Conservation (phyloP, 2,888 invertebrate species). For the Scrobipalpa atriplicella region DNA sequence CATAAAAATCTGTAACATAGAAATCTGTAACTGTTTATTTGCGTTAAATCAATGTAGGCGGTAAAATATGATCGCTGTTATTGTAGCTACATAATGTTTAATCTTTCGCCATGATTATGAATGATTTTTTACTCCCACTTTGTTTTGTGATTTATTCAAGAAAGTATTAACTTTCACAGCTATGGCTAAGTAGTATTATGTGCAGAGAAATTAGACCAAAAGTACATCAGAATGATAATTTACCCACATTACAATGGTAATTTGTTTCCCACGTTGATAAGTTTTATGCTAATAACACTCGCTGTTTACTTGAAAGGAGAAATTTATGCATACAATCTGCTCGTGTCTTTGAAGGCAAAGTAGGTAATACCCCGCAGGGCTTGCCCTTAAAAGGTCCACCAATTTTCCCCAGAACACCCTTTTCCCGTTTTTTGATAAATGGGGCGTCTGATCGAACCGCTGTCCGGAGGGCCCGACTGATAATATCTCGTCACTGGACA, state of each 20-base stretch:
- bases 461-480: conserved; percentile 61
- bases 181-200: neutral
- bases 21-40: no score
- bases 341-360: conserved; percentile 23
- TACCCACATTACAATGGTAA: conserved; percentile 10
- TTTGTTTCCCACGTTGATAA: conserved; percentile 14
- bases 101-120: no score
- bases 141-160: neutral
- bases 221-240: neutral
- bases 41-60: no score
- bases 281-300: conserved; percentile 2
- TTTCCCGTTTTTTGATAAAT: conserved; percentile 73
- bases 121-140: neutral
- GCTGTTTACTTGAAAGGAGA: conserved; percentile 4
- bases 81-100: no score
- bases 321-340: conserved; percentile 23
- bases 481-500: conserved; percentile 75
- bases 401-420: conserved; percentile 53
- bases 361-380: conserved; percentile 24
- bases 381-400: conserved; percentile 46
- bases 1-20: no score
- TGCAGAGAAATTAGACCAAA: neutral
- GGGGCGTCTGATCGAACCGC: conserved; percentile 65
- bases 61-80: no score
- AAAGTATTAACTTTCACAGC: neutral